Evolutionary conservation across 2,113 vertebrate genomes (phyloP).

Genomic region (Amphiprion ocellaris): DNA sequence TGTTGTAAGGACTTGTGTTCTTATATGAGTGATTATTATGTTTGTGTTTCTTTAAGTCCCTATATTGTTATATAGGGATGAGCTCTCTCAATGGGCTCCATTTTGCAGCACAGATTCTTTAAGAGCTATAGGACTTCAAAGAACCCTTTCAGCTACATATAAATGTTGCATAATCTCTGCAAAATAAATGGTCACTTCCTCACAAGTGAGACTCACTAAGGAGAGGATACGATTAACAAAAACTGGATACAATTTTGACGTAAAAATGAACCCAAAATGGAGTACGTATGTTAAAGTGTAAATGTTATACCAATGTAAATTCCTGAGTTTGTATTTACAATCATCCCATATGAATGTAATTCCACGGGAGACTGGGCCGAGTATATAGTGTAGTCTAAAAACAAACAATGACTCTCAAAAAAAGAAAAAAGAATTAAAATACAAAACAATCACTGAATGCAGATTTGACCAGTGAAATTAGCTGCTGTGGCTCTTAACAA

Average conservation of each 20-base stretch:
- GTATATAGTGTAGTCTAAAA: neutral
- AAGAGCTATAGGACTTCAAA: neutral
- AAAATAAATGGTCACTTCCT: neutral
- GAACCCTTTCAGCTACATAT: neutral
- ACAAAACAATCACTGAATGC: neutral
- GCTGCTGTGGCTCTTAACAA: constrained; percentile 3
- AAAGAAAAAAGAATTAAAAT: neutral
- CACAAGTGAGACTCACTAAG: neutral
- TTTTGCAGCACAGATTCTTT: neutral
- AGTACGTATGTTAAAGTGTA: neutral
- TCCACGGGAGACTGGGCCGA: no score
- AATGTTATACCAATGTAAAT: no score
- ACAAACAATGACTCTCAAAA: neutral
- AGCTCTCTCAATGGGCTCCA: neutral
- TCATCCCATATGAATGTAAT: no score
- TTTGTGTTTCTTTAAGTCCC: neutral
- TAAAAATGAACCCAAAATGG: neutral
- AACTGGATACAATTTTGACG: neutral
- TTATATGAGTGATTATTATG: neutral
- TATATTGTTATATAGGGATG: neutral
- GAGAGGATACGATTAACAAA: neutral
- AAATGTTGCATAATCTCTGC: neutral
- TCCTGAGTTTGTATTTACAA: neutral
- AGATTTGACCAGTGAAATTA: neutral
- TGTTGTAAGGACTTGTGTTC: no score